Percentiles rank a stretch among this genome's conserved stretches.
phyloP scores from a whole-genome alignment of 2,113 vertebrate genomes.

The Mormyrus lacerda region DNA sequence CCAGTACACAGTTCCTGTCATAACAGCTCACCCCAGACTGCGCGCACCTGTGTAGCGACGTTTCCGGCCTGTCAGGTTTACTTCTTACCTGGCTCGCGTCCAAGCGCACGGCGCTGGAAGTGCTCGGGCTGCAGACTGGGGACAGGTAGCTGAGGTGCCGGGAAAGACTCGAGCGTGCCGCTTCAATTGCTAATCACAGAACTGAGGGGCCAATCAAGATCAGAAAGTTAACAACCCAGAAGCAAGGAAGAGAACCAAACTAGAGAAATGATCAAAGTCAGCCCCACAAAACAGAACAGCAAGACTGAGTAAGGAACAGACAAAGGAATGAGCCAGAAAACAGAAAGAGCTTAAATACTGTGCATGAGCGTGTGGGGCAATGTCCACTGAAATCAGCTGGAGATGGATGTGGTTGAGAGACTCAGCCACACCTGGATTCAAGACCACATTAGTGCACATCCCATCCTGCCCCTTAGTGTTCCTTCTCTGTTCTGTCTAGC shows the following conservation, averaged over 20 bases:
- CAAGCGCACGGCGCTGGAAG: not conserved
- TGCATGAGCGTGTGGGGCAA: not conserved
- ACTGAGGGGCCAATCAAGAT: not conserved
- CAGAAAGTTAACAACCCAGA: not conserved
- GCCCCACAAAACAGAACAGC: not conserved
- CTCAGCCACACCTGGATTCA: not conserved
- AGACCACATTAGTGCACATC: not conserved
- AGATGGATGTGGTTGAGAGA: not conserved
- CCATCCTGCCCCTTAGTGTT: no score
- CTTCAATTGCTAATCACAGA: not conserved
- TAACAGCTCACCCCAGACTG: not conserved
- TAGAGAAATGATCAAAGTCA: not conserved
- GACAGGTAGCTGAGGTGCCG: not conserved
- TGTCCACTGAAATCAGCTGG: not conserved
- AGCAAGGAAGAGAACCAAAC: not conserved
- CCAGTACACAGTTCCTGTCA: not conserved
- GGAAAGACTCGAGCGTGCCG: not conserved
- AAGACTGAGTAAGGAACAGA: not conserved
- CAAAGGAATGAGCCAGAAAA: not conserved
- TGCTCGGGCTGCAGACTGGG: not conserved
- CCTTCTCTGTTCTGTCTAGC: no score
- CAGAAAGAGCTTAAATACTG: not conserved
- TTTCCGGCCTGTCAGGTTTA: not conserved
- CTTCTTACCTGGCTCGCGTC: not conserved
- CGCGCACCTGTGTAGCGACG: not conserved